Evolutionary conservation across 2,113 vertebrate genomes (phyloP), one percentile per base, ranked within the genome.

Genomic region (Triplophysa tibetana): DNA sequence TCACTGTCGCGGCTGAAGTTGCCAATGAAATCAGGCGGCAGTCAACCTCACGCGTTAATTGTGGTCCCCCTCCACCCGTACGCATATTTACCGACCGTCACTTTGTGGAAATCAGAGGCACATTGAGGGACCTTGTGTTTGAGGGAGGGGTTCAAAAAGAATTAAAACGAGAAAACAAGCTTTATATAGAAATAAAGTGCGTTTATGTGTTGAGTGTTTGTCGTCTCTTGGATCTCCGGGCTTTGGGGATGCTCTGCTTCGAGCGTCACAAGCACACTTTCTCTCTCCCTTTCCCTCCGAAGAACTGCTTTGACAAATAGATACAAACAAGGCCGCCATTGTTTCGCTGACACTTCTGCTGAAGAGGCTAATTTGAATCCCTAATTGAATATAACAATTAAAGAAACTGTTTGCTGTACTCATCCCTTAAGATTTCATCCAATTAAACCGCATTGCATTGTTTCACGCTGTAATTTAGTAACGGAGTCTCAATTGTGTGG

Each of bases 11-110:
- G 93, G 94, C 95, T 95, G 96, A 97, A 98, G 96, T 98, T 97
- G 96, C 96, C 96, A 96, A 96, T 96, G 95, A 96, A 98, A 97
- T 96, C 95, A 94, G 95, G 93, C 95, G 91, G 94, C 95, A 95
- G 94, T 97, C 96, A 98, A 95, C 95, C 96, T 95, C 93, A 92
- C 92, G 92, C 93, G 87, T 93, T 99, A 98, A 98, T 98, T 98
- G 96, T 95, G 95, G 96, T 95, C 93, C 73, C 70, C 70, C 79
- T 38, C 48, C 62, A 4, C 66, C 69, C 26, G 23, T 95, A 97
- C 97, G 96, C 96, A 98, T 99, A 98, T 99, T 98, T 98, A 98
- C 97, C 93, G 94, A 96, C 96, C 96, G 96, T 99, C 96, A 98
- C 96, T 98, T 99, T 95, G 97, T 96, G 96, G 96, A 96, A 97